Evolutionary conservation across 92 coral and sea anemone species (phyloP).

Genomic region (Paramuricea clavata): DNA sequence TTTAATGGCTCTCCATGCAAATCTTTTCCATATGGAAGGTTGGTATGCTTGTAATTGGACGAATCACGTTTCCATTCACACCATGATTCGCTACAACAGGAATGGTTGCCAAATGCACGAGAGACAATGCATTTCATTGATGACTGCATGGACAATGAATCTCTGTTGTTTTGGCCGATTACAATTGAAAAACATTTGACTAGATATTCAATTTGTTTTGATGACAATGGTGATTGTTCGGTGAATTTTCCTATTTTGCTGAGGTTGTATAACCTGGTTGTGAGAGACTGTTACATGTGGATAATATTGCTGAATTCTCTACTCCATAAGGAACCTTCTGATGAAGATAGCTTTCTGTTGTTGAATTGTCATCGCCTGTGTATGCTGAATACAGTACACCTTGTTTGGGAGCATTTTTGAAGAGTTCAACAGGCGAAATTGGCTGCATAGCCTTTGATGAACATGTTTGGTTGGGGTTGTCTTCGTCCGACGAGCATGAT

Average conservation of each 20-base stretch:
- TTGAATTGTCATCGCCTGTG: slow-evolving; percentile 43
- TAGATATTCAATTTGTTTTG: slow-evolving; percentile 12
- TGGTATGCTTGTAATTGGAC: background rate
- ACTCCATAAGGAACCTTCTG: background rate
- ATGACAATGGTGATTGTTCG: slow-evolving; percentile 20
- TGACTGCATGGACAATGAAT: background rate
- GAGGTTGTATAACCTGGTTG: background rate
- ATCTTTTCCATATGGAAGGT: background rate
- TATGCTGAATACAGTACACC: slow-evolving; percentile 55
- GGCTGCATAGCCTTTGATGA: slow-evolving; percentile 77
- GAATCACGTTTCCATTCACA: background rate
- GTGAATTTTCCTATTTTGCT: background rate
- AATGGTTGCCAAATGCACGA: background rate
- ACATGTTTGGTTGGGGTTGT: slow-evolving; percentile 27
- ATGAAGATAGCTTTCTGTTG: background rate
- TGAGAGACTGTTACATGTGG: background rate
- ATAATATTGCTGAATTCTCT: background rate
- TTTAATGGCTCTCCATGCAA: background rate
- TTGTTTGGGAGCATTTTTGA: slow-evolving; percentile 40
- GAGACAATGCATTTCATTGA: background rate
- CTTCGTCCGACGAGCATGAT: slow-evolving; percentile 24
- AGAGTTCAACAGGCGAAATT: slow-evolving; percentile 55
- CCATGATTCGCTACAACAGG: background rate
- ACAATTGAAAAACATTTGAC: slow-evolving; percentile 11
- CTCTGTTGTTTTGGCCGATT: background rate